A percentile compares a stretch with the other conserved stretches of the same genome.
Conservation (phyloP, 2,888 invertebrate species). For the Yponomeuta evonymella region DNA sequence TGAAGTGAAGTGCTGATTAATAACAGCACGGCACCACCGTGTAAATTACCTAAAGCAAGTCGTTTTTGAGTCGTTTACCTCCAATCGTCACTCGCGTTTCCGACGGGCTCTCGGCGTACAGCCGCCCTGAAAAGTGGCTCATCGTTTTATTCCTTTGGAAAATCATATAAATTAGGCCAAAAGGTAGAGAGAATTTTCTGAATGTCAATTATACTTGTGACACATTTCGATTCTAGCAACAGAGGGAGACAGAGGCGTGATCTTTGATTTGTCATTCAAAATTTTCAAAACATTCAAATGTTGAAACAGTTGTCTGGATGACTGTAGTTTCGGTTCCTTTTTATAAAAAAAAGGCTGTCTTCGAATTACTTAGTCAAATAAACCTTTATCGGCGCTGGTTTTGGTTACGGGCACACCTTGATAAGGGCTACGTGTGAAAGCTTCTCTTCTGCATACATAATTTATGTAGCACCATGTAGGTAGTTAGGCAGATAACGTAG, state of each 20-base stretch:
- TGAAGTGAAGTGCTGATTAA: slow-evolving; percentile 63
- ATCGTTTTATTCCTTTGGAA: too few relatives aligned
- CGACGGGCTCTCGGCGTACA: slow-evolving; percentile 22
- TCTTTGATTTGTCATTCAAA: too few relatives aligned
- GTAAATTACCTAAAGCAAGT: slow-evolving; percentile 33
- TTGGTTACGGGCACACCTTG: neutral
- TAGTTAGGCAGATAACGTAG: too few relatives aligned
- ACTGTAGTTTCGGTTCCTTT: neutral
- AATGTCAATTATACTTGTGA: neutral
- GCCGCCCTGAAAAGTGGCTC: neutral
- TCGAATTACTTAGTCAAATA: slow-evolving; percentile 45
- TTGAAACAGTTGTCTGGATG: too few relatives aligned
- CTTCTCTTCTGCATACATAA: too few relatives aligned
- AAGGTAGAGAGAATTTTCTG: neutral
- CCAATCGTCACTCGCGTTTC: slow-evolving; percentile 21
- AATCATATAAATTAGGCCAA: too few relatives aligned
- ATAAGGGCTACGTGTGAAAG: neutral
- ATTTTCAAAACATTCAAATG: too few relatives aligned
- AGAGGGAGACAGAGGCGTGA: too few relatives aligned
- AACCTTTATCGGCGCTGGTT: slow-evolving; percentile 35
- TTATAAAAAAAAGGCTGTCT: neutral
- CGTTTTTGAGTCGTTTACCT: slow-evolving; percentile 73
- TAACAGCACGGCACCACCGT: slow-evolving; percentile 54
- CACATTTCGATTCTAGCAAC: too few relatives aligned
- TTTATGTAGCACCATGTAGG: too few relatives aligned